phyloP scores from a whole-genome alignment of 2,113 vertebrate species.

The Orientallactaga bullata region DNA sequence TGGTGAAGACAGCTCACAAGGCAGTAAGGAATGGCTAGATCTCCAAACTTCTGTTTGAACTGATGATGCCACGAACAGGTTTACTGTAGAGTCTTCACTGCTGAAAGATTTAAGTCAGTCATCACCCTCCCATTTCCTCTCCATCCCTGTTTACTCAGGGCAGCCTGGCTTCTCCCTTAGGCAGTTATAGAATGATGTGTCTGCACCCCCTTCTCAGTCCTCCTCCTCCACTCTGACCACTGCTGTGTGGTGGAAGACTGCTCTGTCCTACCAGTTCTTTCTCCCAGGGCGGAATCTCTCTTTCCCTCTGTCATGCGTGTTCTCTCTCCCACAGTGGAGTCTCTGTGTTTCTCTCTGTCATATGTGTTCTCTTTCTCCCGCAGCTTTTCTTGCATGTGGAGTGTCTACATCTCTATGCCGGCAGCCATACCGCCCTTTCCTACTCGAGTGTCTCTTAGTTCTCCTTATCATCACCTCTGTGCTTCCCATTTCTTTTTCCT shows the following conservation, averaged over 20 bases:
- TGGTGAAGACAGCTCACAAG: not conserved
- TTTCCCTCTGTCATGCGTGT: not conserved
- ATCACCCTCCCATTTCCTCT: not conserved
- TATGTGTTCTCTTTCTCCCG: not conserved
- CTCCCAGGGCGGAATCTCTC: not conserved
- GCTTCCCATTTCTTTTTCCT: too few relatives aligned
- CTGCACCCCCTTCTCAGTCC: not conserved
- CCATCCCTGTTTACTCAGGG: not conserved
- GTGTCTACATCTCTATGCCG: too few relatives aligned
- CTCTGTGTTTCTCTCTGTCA: not conserved
- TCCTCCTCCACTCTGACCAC: not conserved
- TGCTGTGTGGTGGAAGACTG: not conserved
- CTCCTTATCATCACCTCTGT: too few relatives aligned
- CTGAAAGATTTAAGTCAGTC: not conserved
- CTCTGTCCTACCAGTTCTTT: not conserved
- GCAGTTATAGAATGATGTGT: not conserved
- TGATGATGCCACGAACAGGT: not conserved
- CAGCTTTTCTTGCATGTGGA: too few relatives aligned
- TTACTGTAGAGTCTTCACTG: not conserved
- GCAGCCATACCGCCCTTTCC: too few relatives aligned
- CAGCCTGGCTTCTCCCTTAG: not conserved
- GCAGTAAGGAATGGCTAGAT: not conserved
- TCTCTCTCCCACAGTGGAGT: not conserved
- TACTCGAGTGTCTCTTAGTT: too few relatives aligned
- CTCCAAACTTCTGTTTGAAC: not conserved